Conservation (phyloP, 1,140 invertebrate species). For the Nasonia longicornis region DNA sequence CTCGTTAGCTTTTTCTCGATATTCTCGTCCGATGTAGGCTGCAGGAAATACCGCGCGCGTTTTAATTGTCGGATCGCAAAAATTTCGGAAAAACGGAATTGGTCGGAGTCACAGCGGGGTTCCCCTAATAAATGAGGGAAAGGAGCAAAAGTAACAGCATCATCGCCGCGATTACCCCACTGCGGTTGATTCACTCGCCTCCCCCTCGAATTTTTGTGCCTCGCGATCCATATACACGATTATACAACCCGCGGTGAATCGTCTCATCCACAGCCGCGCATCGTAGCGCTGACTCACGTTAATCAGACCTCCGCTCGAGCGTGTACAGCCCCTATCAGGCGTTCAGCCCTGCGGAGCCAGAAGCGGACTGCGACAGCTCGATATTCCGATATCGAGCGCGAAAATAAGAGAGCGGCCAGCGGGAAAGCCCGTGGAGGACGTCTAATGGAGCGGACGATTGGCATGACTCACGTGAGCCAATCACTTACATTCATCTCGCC, state of each 20-base stretch:
- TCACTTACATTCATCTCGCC: constrained; percentile 56
- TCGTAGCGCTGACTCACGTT: constrained; percentile 37
- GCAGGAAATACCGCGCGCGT: neutral
- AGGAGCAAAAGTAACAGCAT: neutral
- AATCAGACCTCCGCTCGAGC: constrained; percentile 32
- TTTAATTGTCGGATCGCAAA: neutral
- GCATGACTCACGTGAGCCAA: constrained; percentile 55
- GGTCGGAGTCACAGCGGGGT: too few species aligned
- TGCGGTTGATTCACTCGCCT: neutral
- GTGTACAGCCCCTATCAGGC: neutral
- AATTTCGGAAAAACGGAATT: neutral
- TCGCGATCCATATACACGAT: constrained; percentile 19
- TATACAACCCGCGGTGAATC: neutral
- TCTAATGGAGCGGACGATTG: constrained; percentile 56
- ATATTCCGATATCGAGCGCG: constrained; percentile 32
- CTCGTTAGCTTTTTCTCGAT: neutral
- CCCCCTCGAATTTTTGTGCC: neutral
- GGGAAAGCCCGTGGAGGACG: constrained; percentile 44
- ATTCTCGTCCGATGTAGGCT: neutral
- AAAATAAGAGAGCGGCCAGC: neutral
- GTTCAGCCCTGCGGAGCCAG: neutral
- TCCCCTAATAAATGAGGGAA: too few species aligned
- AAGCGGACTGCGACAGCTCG: constrained; percentile 1
- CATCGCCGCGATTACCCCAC: constrained; percentile 2
- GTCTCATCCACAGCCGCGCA: neutral